Evolutionary conservation across 2,888 invertebrate genomes (phyloP).

Genomic region (Mesorhabditis spiculigera): DNA sequence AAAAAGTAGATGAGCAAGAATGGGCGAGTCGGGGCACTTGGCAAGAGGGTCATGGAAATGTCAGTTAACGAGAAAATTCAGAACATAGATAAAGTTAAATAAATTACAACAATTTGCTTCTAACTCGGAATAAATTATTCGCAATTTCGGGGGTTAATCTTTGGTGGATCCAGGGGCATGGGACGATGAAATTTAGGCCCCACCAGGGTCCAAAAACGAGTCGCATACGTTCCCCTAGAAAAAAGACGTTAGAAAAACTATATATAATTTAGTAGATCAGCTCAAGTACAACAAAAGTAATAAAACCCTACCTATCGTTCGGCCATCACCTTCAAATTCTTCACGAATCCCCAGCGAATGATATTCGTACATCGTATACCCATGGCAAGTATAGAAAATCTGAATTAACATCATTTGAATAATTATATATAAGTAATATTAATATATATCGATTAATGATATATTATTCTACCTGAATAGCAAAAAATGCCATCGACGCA

Average conservation of each 20-base stretch:
- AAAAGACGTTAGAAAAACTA: slow-evolving; percentile 24
- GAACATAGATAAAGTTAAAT: too few species aligned
- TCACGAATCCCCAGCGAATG: slow-evolving; percentile 42
- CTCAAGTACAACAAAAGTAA: not conserved
- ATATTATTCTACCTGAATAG: not conserved
- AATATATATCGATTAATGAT: not conserved
- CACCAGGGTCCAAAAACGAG: slow-evolving; percentile 54
- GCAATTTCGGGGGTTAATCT: slow-evolving; percentile 39
- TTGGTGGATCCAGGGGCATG: slow-evolving; percentile 35
- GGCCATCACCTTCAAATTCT: slow-evolving; percentile 51
- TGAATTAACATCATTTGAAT: slow-evolving; percentile 15
- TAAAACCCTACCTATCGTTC: not conserved
- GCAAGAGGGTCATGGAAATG: too few species aligned
- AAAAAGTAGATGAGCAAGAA: too few species aligned
- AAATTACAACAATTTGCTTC: slow-evolving; percentile 33
- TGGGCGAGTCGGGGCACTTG: too few species aligned
- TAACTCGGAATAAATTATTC: slow-evolving; percentile 37
- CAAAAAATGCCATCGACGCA: not conserved
- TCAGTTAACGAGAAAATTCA: too few species aligned
- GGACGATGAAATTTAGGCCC: slow-evolving; percentile 52
- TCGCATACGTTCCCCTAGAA: slow-evolving; percentile 44
- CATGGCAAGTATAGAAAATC: slow-evolving; percentile 53
- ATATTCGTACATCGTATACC: slow-evolving; percentile 56
- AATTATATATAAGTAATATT: not conserved
- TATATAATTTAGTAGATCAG: not conserved